phyloP scores from a whole-genome alignment of 1,140 invertebrate genomes.

The Drosophila eugracilis region DNA sequence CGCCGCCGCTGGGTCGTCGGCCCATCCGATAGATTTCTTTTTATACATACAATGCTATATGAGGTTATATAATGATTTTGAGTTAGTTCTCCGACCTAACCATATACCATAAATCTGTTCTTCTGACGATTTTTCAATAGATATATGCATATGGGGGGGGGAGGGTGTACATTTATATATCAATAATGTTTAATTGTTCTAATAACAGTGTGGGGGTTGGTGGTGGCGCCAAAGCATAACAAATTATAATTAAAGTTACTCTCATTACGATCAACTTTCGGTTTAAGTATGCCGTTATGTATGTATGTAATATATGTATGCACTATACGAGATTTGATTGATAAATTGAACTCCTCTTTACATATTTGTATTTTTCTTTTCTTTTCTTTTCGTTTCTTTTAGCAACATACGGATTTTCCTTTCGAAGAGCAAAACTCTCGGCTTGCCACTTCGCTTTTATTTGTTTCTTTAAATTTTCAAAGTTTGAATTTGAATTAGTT shows the following conservation, averaged over 20 bases:
- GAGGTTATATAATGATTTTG: slow-evolving; percentile 53
- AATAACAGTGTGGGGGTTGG: slow-evolving; percentile 82
- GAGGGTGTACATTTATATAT: slow-evolving; percentile 39
- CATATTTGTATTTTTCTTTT: slow-evolving; percentile 57
- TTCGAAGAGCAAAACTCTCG: slow-evolving; percentile 22
- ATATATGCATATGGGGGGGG: slow-evolving; percentile 36
- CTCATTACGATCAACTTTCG: slow-evolving; percentile 34
- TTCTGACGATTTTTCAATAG: slow-evolving; percentile 12
- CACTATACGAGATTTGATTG: slow-evolving; percentile 60
- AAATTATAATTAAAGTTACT: slow-evolving; percentile 70
- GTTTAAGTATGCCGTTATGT: slow-evolving; percentile 43
- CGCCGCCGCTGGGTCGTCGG: background rate
- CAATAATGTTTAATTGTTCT: slow-evolving; percentile 73
- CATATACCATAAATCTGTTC: slow-evolving; percentile 1
- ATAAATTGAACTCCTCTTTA: slow-evolving; percentile 62
- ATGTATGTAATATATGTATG: slow-evolving; percentile 43
- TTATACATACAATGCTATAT: slow-evolving; percentile 54
- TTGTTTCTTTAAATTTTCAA: slow-evolving; percentile 40
- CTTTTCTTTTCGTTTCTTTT: no score
- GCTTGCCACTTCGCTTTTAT: background rate
- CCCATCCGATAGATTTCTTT: slow-evolving; percentile 49
- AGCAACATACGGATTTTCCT: slow-evolving; percentile 41
- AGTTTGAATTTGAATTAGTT: slow-evolving; percentile 49
- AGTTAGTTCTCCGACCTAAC: slow-evolving; percentile 27
- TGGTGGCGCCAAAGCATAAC: slow-evolving; percentile 76